phyloP scores from a whole-genome alignment of 2,888 invertebrate genomes.

The Zaprionus bogoriensis region DNA sequence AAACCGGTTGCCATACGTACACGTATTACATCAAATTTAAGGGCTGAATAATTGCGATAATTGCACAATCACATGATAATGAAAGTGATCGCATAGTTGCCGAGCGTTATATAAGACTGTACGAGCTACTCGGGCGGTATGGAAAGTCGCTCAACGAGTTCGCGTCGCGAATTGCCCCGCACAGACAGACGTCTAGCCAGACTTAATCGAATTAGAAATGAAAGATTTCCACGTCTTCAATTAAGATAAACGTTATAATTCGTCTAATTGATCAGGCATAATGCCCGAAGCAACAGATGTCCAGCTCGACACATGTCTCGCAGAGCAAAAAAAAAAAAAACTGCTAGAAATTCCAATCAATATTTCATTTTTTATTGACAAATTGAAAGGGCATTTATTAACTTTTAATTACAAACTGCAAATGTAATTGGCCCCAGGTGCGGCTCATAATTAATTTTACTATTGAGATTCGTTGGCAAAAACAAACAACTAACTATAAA shows the following conservation, averaged over 20 bases:
- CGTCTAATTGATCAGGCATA: constrained; percentile 1
- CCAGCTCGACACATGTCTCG: constrained; percentile 3
- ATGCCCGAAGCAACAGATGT: neutral
- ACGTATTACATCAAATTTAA: neutral
- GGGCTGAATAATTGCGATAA: constrained; percentile 11
- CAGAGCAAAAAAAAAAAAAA: no score
- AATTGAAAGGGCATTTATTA: constrained; percentile 1
- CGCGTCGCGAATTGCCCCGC: neutral
- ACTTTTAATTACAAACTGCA: constrained; percentile 6
- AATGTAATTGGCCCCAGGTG: neutral
- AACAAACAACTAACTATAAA: constrained; percentile 29
- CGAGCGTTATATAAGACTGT: neutral
- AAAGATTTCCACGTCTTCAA: constrained; percentile 8
- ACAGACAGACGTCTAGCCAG: neutral
- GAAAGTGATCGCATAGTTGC: neutral
- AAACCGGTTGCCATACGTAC: constrained; percentile 25
- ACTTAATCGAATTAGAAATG: neutral
- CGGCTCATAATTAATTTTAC: constrained; percentile 20
- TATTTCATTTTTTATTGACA: neutral
- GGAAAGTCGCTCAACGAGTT: neutral
- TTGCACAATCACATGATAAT: constrained; percentile 20
- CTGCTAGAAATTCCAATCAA: no score
- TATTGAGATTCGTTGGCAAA: constrained; percentile 24
- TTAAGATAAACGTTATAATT: constrained; percentile 42
- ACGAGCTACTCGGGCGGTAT: no score